Evolutionary conservation across 30 jellyfish, hydroid and myxozoan species (phyloP), one percentile per base, ranked within the genome.

Genomic region (Pseudorhiza aurosa): DNA sequence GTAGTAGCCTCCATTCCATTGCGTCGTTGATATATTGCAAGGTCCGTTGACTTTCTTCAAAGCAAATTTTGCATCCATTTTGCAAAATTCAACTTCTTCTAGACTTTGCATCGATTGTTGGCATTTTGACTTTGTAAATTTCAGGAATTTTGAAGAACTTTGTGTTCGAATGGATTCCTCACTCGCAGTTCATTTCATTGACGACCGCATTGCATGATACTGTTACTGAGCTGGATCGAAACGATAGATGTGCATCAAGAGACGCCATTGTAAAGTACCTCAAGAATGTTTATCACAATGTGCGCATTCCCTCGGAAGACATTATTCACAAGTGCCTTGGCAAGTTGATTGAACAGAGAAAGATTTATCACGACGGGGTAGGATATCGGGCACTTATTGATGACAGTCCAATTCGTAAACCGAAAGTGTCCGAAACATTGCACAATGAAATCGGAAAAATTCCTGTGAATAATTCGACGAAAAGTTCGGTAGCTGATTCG

Each of bases 301-400:
- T 90, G 22, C 69, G 69, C 31, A 64, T 82, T 19, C 97, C 97
- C 4, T 63, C 85, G 4, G 75, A 53, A 37, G 88, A 69, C 10
- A 71, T 68, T 14, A 84, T 90, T 40, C 96, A 83, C 32, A 85
- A 62, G 17, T 90, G 97, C 73, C 46, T 90, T 1, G 88, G 96
- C 6, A 76, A 50, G 51, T 89, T 91, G 37, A 70, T 91, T 24
- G 76, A 86, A 53, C 81, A 85, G 25, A 47, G 95, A 46, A 72
- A 85, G 33, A 75, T 85, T 21, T 84, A 81, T 50, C 95, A 84
- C 22, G 89, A 91, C 68, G 98, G 96, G 46, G 81, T 91, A 2
- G 98, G 98, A 2, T 91, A 91, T 55, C 39, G 87, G 28, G 96
- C 95, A 2, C 58, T 83, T 10, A 43, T 64, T 36, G 95, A 91